Evolutionary conservation across 64 coral and sea anemone species (phyloP).

Genomic region (Actinia tenebrosa): DNA sequence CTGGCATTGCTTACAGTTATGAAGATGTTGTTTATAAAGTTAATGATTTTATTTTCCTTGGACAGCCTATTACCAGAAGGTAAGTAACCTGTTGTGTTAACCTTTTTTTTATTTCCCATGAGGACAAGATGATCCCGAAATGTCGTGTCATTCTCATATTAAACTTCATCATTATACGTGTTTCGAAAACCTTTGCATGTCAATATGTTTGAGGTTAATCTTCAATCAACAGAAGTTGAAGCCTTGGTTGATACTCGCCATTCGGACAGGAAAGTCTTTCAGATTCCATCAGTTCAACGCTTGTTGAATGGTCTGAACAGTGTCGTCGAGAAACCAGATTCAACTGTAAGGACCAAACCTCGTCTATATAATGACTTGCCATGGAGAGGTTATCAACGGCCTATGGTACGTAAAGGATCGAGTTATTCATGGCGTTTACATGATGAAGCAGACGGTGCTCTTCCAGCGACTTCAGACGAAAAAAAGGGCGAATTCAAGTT

Average conservation of each 20-base stretch:
- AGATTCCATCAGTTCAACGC: not conserved
- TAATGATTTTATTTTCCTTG: not conserved
- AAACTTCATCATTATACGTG: too few relatives aligned
- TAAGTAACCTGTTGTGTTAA: not conserved
- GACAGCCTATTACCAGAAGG: not conserved
- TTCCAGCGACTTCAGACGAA: not conserved
- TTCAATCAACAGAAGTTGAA: not conserved
- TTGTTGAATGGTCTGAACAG: not conserved
- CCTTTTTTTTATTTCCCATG: not conserved
- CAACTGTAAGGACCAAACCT: not conserved
- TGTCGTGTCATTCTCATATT: too few relatives aligned
- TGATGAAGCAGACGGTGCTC: not conserved
- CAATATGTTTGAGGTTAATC: too few relatives aligned
- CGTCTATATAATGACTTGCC: not conserved
- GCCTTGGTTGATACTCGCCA: not conserved
- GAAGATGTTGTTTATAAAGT: not conserved
- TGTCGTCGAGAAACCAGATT: not conserved
- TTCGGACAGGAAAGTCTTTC: not conserved
- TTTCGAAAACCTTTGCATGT: too few relatives aligned
- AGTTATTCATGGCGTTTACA: not conserved
- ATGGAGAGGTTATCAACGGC: not conserved
- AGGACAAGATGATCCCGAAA: too few relatives aligned
- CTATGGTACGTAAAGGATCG: not conserved
- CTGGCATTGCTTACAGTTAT: not conserved
- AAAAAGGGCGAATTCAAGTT: slow-evolving; percentile 10